Evolutionary conservation across 2,113 vertebrate species (phyloP).

Genomic region (Morone saxatilis): DNA sequence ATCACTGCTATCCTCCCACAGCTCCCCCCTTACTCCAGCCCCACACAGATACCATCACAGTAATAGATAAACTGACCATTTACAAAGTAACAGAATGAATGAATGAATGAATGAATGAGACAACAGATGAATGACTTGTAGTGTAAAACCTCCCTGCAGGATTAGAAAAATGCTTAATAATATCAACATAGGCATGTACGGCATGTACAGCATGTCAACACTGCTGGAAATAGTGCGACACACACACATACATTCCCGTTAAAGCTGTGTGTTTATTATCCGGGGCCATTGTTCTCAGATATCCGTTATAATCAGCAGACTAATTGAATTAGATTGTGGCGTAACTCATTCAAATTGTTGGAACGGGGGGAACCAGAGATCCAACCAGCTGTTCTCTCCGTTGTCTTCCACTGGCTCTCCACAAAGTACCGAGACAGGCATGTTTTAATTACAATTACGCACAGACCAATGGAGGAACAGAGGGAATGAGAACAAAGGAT

Average conservation of each 20-base stretch:
- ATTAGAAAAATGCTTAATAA: constrained; percentile 21
- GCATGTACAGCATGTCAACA: constrained; percentile 5
- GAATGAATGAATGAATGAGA: constrained; percentile 17
- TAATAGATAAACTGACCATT: constrained; percentile 17
- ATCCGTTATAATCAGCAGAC: constrained; percentile 45
- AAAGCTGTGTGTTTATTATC: constrained; percentile 51
- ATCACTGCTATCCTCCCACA: constrained; percentile 49
- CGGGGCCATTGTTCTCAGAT: constrained; percentile 54
- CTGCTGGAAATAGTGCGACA: neutral
- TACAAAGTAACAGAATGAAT: constrained; percentile 34
- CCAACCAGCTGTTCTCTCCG: constrained; percentile 63
- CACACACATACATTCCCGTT: constrained; percentile 22
- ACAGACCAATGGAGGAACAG: constrained; percentile 7
- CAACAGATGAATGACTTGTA: constrained; percentile 29
- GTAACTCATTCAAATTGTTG: constrained; percentile 64
- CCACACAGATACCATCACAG: constrained; percentile 62
- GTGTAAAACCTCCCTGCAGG: neutral
- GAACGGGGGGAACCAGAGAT: constrained; percentile 30
- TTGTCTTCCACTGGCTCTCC: constrained; percentile 16
- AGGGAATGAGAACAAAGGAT: constrained; percentile 47
- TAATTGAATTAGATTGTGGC: constrained; percentile 67
- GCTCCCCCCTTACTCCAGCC: constrained; percentile 5
- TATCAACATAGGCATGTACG: neutral
- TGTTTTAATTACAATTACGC: constrained; percentile 66
- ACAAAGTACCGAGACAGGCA: neutral